Evolutionary conservation across 2,888 invertebrate species (phyloP), one percentile per base, ranked within the genome.

Genomic region (Hirtodrosophila duncani): DNA sequence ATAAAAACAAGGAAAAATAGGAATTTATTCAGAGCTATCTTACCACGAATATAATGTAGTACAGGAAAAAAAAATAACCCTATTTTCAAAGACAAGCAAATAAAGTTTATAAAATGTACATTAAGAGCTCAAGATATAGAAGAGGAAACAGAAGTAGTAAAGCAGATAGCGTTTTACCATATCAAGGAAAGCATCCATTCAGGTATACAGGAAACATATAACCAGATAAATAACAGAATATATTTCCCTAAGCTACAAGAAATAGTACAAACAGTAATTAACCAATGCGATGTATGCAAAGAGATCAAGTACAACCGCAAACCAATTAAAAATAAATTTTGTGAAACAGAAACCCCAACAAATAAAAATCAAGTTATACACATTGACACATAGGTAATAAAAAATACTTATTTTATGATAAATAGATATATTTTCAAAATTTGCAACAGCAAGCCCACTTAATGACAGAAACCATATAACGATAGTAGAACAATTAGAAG

Each of bases 171-270:
- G n/a, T n/a, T n/a, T n/a, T n/a, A n/a, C n/a, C n/a, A n/a, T n/a
- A n/a, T n/a, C n/a, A n/a, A n/a, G 17, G 63, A 65, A 41, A 56
- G 62, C 14, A 42, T 58, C 9, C 66, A 68, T 10, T 67, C 65
- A 3, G 64, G 61, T 0, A 65, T 66, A 5, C 24, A 52, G 4
- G 57, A 63, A 44, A 69, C 64, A 18, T 59, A 46, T n/a, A 57
- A 63, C 13, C 45, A 57, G 21, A 49, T 70, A 1, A 62, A 49
- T 41, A 33, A 38, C n/a, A 70, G 42, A 45, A 57, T 67, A 5
- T 67, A 67, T 37, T 59, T 53, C 31, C 62, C 59, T 23, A 63
- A 64, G 37, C 8, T 67, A 14, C 33, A 49, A 41, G 50, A 60
- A 33, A 16, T 53, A 17, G 55, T 63, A n/a, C 58, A 62, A 23